Base-by-base conservation (phyloP, 2,888 invertebrate species). In the Timema podura region DNA sequence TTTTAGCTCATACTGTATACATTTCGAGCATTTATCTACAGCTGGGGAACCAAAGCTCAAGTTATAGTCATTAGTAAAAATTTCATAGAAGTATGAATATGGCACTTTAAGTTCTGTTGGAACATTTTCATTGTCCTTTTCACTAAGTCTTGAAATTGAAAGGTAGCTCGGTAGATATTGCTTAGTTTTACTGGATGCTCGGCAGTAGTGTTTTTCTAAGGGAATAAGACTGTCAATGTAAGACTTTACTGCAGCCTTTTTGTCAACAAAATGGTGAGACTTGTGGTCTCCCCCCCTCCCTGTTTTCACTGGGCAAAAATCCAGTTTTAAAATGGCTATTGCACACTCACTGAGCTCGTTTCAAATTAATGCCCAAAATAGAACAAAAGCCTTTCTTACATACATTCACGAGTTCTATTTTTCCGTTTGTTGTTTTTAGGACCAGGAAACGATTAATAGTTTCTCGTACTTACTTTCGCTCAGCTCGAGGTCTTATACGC, bases 131-230 rank as follows among this genome's bases (percentile, higher is more conserved):
- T 30, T n/a, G 57, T 57, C 10, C 15, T 16, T 57, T 57, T 57
- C 15, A 57, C 9, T 15, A 57, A 57, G n/a, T 30, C 30, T 57
- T 30, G 6, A 15, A 16, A 9, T 30, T 16, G 9, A 57, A 5
- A 10, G n/a, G 30, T 57, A 6, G 30, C 57, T 57, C 30, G 57
- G 57, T 13, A 57, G 6, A 57, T 57, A 57, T 57, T 0, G 57
- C n/a, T 57, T 57, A 9, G 9, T 16, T 16, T 16, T 30, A n/a
- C n/a, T 57, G 15, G 16, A 57, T 3, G 57, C 15, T 57, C 57
- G 15, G n/a, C 57, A 57, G 30, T 57, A 57, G 15, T 57, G 57
- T 57, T 57, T 57, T 57, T 57, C 57, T 6, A 57, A 30, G 57
- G 57, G 13, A 15, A 57, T n/a, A n/a, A 57, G 57, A 8, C 15